These are phyloP conservation scores for Pithecia hirsuta DNA, from an alignment of 2,797 vertebrate species.

Conservation along the genomic window DNA sequence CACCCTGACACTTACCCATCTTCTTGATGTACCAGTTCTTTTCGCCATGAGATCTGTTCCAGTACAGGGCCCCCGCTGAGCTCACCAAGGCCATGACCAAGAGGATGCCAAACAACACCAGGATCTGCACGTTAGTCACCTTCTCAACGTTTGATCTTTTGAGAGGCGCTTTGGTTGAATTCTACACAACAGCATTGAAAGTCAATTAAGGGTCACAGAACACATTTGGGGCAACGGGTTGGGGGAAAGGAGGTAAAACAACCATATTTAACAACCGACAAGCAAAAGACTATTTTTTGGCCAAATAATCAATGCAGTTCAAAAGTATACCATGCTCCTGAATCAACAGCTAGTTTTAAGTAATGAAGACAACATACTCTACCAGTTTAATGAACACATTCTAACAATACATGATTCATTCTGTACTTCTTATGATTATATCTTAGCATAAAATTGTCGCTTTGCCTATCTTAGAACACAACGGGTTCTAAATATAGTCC, in stretches of 20 bases:
- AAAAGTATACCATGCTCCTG: neutral
- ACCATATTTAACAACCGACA: neutral
- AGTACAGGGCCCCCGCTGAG: slow-evolving; percentile 96
- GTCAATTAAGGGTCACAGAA: neutral
- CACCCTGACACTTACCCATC: slow-evolving; percentile 87
- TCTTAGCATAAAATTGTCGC: neutral
- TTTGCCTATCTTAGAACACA: neutral
- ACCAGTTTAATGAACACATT: neutral
- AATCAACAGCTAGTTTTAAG: slow-evolving; percentile 12
- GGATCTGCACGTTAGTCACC: slow-evolving; percentile 98
- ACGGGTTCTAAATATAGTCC: neutral
- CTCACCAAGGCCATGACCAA: slow-evolving; percentile 98
- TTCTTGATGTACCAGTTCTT: slow-evolving; percentile 96
- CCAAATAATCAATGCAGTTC: neutral
- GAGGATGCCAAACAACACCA: slow-evolving; percentile 97
- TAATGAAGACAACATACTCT: neutral
- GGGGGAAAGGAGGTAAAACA: neutral
- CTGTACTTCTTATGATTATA: neutral
- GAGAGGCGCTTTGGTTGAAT: slow-evolving; percentile 98
- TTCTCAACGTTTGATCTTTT: slow-evolving; percentile 99
- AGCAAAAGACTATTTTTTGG: neutral
- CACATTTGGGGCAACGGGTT: neutral
- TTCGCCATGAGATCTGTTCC: slow-evolving; percentile 93
- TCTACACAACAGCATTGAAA: slow-evolving; percentile 84
- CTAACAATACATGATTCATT: neutral